A percentile compares a stretch with the other conserved stretches of the same genome.
phyloP scores from a whole-genome alignment of 2,888 invertebrate genomes.

The Agonopterix alstromeriana region DNA sequence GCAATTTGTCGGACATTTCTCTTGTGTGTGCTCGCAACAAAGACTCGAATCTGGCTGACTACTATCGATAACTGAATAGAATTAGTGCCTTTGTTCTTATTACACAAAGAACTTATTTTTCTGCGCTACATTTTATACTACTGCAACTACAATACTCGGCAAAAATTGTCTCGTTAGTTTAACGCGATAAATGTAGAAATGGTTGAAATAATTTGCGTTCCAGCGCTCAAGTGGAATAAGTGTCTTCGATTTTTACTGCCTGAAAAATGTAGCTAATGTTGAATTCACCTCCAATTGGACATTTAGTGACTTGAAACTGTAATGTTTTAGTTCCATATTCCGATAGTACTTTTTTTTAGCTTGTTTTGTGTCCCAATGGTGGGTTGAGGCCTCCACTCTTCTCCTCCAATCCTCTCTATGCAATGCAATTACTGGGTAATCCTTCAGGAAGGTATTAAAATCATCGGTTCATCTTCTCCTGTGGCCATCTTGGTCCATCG shows the following conservation, averaged over 20 bases:
- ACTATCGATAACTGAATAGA: slow-evolving; percentile 4
- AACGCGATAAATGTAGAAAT: slow-evolving; percentile 34
- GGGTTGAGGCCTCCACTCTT: too few relatives aligned
- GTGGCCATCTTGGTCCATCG: too few relatives aligned
- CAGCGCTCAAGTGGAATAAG: slow-evolving; percentile 18
- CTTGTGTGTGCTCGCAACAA: slow-evolving; percentile 56
- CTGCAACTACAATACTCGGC: slow-evolving; percentile 33
- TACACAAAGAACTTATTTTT: not conserved
- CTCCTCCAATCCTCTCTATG: too few relatives aligned
- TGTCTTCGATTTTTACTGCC: slow-evolving; percentile 10
- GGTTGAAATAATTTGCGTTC: slow-evolving; percentile 36
- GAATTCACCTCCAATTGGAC: too few relatives aligned
- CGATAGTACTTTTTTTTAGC: not conserved
- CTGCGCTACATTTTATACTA: slow-evolving; percentile 25
- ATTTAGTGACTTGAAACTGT: not conserved
- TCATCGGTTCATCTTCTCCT: too few relatives aligned
- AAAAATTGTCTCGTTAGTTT: slow-evolving; percentile 40
- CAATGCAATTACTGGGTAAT: too few relatives aligned
- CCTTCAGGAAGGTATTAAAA: too few relatives aligned
- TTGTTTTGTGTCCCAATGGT: too few relatives aligned
- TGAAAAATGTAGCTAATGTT: too few relatives aligned
- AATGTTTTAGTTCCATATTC: not conserved
- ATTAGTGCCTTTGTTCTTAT: slow-evolving; percentile 2
- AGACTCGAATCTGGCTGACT: slow-evolving; percentile 56
- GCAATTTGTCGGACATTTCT: slow-evolving; percentile 67